These are phyloP conservation scores for Melospiza georgiana DNA, from an alignment of 2,113 vertebrate genomes.

Conservation along the genomic window DNA sequence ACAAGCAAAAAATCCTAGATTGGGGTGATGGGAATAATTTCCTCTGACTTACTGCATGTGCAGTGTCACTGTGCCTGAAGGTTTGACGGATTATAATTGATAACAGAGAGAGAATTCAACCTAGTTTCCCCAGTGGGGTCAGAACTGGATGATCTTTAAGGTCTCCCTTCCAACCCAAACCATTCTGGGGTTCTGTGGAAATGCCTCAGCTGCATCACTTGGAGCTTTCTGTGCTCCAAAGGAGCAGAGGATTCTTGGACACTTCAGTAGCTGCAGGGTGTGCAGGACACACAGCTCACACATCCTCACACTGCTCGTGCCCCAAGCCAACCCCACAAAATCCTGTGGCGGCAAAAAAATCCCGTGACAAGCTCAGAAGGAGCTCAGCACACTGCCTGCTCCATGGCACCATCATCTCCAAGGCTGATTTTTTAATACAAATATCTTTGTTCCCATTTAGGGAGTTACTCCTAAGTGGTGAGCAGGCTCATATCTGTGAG, in stretches of 20 bases:
- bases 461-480: neutral
- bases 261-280: neutral
- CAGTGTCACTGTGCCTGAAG: neutral
- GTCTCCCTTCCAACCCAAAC: neutral
- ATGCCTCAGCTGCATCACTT: neutral
- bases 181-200: neutral
- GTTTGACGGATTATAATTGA: neutral
- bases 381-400: neutral
- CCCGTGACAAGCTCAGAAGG: neutral
- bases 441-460: neutral
- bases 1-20: neutral
- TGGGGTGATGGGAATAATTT: neutral
- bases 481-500: neutral
- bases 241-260: neutral
- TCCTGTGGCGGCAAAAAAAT: neutral
- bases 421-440: neutral
- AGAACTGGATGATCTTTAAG: neutral
- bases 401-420: rapidly evolving
- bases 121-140: neutral
- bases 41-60: neutral
- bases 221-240: neutral
- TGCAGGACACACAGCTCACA: neutral
- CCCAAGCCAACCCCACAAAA: neutral
- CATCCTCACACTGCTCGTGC: rapidly evolving
- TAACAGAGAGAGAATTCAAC: neutral